A percentile compares a stretch with the other conserved stretches of the same genome.
These are phyloP conservation scores for Cladorhizidae sp. DNA, from an alignment of 37 sponge, comb jelly and placozoan species.

Conservation along the genomic window DNA sequence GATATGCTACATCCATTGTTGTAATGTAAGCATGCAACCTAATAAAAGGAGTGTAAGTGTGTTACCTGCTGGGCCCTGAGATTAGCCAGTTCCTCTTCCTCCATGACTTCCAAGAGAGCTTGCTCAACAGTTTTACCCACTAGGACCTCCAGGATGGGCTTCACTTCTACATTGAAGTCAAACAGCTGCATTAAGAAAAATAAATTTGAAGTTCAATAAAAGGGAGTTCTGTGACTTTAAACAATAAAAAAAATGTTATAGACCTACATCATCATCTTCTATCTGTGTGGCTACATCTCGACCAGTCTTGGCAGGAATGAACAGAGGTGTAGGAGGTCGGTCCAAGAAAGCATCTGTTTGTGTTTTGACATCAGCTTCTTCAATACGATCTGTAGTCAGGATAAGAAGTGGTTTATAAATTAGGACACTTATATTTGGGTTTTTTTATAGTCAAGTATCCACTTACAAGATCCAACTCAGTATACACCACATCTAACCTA, in stretches of 20 bases:
- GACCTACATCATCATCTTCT: conserved; percentile 92
- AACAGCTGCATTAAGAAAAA: conserved; percentile 78
- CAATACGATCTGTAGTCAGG: conserved; percentile 79
- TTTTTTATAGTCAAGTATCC: too few relatives aligned
- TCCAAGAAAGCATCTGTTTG: conserved; percentile 99
- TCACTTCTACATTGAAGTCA: conserved; percentile 95
- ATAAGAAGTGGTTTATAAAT: too few relatives aligned
- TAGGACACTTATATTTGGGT: too few relatives aligned
- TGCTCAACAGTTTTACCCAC: conserved; percentile 99
- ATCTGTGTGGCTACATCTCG: conserved; percentile 94
- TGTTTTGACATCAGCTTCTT: conserved; percentile 87
- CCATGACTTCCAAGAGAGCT: conserved; percentile 97
- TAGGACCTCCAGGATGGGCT: conserved; percentile 95
- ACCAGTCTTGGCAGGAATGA: conserved; percentile 98
- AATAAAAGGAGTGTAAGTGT: neutral
- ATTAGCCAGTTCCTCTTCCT: conserved; percentile 94
- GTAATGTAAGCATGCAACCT: neutral
- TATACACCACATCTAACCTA: too few relatives aligned
- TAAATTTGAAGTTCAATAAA: neutral
- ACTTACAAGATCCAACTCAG: too few relatives aligned
- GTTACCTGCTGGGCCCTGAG: conserved; percentile 91
- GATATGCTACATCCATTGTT: conserved; percentile 57
- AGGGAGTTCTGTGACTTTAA: too few relatives aligned
- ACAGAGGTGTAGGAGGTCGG: conserved; percentile 95
- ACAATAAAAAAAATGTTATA: too few relatives aligned